Conservation (phyloP, 2,888 invertebrate genomes). For the Andrena haemorrhoa region DNA sequence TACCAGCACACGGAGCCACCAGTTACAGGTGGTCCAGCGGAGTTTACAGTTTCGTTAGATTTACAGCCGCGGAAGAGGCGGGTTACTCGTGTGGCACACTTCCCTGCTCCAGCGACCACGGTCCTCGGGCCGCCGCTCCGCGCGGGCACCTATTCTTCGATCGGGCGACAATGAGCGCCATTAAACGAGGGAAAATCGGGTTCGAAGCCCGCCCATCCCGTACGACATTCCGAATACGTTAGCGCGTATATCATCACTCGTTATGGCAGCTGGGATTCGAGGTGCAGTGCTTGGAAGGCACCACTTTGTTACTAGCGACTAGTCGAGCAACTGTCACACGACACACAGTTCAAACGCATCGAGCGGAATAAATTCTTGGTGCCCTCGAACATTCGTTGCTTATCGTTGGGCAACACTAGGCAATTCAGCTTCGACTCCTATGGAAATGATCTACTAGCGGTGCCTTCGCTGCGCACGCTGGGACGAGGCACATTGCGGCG, state of each 20-base stretch:
- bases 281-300: background rate
- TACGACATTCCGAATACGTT: conserved; percentile 38
- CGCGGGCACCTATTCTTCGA: conserved; percentile 23
- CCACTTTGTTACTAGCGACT: conserved; percentile 29
- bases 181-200: conserved; percentile 31
- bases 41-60: conserved; percentile 52
- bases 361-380: conserved; percentile 35
- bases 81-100: conserved; percentile 39
- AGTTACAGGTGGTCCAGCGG: conserved; percentile 43
- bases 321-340: conserved; percentile 20
- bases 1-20: background rate
- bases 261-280: conserved; percentile 36
- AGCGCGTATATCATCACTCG: conserved; percentile 59
- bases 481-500: background rate
- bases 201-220: conserved; percentile 8
- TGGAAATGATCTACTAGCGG: conserved; percentile 10
- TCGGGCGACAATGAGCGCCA: conserved; percentile 27
- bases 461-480: background rate
- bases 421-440: conserved; percentile 16
- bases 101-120: conserved; percentile 38
- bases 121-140: conserved; percentile 23
- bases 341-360: conserved; percentile 7
- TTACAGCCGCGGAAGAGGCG: conserved; percentile 27
- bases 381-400: conserved; percentile 10
- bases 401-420: background rate